A percentile compares a stretch with the other conserved stretches of the same genome.
phyloP scores from a whole-genome alignment of 2,113 vertebrate genomes.

The Connochaetes taurinus region DNA sequence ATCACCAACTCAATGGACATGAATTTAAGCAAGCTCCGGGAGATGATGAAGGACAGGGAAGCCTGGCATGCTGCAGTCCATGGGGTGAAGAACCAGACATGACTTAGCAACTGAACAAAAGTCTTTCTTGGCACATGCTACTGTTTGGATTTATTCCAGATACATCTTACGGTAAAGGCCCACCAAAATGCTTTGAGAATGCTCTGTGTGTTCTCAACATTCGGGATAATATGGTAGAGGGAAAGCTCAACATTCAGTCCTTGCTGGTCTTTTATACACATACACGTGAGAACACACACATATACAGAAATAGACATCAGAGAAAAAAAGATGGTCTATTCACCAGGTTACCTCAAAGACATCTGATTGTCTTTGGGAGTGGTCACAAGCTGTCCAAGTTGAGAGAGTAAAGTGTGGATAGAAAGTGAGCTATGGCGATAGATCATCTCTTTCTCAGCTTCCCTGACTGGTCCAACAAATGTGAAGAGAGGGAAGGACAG shows the following conservation, averaged over 20 bases:
- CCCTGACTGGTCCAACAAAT: background rate
- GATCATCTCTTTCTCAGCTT: background rate
- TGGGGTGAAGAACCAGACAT: background rate
- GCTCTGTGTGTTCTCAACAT: background rate
- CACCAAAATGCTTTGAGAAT: background rate
- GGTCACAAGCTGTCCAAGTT: background rate
- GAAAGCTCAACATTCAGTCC: background rate
- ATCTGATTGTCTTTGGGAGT: background rate
- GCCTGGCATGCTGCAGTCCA: background rate
- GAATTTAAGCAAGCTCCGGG: background rate
- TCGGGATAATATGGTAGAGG: background rate
- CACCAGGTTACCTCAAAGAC: background rate
- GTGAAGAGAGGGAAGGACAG: background rate
- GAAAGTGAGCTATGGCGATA: background rate
- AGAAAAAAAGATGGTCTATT: background rate
- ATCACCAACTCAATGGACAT: background rate
- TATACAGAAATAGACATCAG: background rate
- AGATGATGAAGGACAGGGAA: background rate
- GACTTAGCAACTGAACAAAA: background rate
- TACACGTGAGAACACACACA: background rate
- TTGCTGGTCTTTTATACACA: background rate
- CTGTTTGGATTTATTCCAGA: background rate
- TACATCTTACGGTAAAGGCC: background rate
- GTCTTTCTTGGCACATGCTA: background rate
- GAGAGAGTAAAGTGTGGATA: background rate